Conservation (phyloP, 2,888 invertebrate genomes). For the Xestia sexstrigata region DNA sequence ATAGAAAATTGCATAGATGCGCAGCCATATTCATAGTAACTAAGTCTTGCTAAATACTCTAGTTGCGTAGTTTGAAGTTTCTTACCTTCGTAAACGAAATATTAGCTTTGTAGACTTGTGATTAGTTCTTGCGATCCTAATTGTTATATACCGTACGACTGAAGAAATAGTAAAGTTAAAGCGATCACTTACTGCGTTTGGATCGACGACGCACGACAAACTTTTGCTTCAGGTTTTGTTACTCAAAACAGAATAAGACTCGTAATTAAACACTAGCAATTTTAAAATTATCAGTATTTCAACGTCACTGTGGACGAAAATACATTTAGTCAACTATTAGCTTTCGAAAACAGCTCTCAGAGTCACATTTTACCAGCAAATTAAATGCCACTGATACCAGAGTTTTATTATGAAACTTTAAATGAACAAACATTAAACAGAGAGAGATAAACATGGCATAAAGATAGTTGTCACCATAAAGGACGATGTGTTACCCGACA, state of each 20-base stretch:
- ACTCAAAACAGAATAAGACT: background rate
- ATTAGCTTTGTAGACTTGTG: background rate
- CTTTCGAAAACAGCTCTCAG: constrained; percentile 14
- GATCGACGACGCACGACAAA: background rate
- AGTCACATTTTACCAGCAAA: background rate
- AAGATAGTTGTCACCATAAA: constrained; percentile 84
- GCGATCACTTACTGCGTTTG: background rate
- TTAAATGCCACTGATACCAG: background rate
- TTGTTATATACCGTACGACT: background rate
- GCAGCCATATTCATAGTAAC: constrained; percentile 7
- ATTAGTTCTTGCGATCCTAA: background rate
- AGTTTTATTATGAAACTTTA: constrained; percentile 44
- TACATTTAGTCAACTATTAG: background rate
- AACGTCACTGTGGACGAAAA: background rate
- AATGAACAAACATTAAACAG: constrained; percentile 51
- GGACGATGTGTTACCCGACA: constrained; percentile 84
- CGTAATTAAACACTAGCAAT: background rate
- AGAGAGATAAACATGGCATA: constrained; percentile 67
- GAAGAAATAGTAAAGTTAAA: background rate
- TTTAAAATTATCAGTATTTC: background rate
- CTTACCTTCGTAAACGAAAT: background rate
- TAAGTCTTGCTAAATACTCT: constrained; percentile 10
- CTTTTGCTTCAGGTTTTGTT: background rate
- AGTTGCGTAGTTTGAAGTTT: constrained; percentile 17
- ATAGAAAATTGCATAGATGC: constrained; percentile 1